These are phyloP conservation scores for Pheucticus melanocephalus DNA, from an alignment of 2,113 vertebrate species.

Conservation along the genomic window DNA sequence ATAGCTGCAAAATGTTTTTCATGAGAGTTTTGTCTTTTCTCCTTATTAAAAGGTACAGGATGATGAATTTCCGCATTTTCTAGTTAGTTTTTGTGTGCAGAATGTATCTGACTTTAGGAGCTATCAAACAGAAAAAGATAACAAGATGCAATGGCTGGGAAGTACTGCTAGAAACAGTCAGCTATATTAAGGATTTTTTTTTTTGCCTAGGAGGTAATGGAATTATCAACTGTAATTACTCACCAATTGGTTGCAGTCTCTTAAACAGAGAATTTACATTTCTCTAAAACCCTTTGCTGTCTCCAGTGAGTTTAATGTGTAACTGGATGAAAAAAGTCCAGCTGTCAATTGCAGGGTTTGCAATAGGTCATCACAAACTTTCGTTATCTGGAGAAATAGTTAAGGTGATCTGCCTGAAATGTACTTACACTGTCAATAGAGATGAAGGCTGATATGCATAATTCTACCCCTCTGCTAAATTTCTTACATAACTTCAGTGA, in stretches of 20 bases:
- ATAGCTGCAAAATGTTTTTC: not conserved
- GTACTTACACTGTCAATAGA: not conserved
- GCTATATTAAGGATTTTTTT: not conserved
- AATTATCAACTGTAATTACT: not conserved
- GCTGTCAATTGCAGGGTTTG: not conserved
- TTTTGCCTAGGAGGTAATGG: not conserved
- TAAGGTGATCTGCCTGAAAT: not conserved
- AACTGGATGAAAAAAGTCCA: not conserved
- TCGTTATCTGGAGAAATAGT: not conserved
- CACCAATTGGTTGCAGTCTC: not conserved
- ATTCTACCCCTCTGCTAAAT: not conserved
- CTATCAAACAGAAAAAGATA: not conserved
- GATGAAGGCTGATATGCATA: not conserved
- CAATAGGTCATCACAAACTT: not conserved
- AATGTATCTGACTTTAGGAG: not conserved
- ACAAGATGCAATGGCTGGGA: not conserved
- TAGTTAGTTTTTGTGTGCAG: not conserved
- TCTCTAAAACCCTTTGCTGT: not conserved
- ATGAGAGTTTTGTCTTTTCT: not conserved
- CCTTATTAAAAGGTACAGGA: not conserved
- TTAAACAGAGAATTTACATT: not conserved
- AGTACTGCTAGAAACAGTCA: not conserved
- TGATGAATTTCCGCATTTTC: not conserved
- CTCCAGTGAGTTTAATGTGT: not conserved
- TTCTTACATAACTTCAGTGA: not conserved